phyloP scores from a whole-genome alignment of 2,113 vertebrate genomes.

The Phylloscopus trochiloides region DNA sequence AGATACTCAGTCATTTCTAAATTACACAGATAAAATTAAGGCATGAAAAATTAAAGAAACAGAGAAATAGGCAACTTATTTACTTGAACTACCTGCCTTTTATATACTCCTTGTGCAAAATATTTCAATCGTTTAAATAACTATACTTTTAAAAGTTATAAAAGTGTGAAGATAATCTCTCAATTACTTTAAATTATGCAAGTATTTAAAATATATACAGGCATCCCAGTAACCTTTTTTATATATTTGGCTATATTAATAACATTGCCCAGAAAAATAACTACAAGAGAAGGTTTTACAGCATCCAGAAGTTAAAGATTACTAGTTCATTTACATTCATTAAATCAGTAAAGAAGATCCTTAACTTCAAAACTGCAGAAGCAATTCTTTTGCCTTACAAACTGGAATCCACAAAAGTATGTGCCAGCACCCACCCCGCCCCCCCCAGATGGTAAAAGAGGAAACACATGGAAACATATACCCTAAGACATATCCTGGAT shows the following conservation, averaged over 20 bases:
- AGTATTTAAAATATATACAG: not conserved
- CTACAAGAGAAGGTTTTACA: not conserved
- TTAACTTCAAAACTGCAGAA: not conserved
- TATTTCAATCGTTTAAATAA: not conserved
- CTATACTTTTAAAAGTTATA: not conserved
- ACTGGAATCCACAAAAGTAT: not conserved
- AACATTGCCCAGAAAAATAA: not conserved
- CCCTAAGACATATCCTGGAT: not conserved
- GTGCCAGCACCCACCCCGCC: not conserved
- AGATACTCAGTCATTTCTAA: not conserved
- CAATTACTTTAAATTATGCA: not conserved
- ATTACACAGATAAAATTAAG: not conserved
- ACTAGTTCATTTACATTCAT: not conserved
- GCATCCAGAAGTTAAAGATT: not conserved
- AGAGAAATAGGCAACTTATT: not conserved
- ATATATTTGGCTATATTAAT: not conserved
- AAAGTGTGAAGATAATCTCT: not conserved
- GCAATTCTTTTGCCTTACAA: not conserved
- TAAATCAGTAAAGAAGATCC: not conserved
- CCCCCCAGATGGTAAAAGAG: not conserved
- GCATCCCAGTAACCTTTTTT: not conserved
- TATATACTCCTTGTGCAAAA: not conserved
- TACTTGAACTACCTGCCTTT: not conserved
- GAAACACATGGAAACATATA: not conserved
- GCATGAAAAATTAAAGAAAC: not conserved